Conservation (phyloP, 1,140 invertebrate genomes). For the Heterodera carotae region DNA sequence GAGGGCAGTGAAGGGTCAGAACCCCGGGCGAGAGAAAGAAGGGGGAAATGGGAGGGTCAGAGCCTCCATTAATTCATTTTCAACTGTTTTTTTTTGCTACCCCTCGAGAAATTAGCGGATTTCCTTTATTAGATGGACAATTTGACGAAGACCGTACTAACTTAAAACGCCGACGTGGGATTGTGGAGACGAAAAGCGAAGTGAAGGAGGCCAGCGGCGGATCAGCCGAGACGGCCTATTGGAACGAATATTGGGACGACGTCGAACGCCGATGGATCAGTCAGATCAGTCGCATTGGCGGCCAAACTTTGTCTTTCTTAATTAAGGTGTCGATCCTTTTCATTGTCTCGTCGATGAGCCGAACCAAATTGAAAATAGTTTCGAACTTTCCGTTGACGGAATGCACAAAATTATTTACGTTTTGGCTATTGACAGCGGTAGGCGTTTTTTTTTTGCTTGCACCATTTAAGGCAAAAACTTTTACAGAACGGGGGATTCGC, state of each 20-base stretch:
- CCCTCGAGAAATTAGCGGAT: too few relatives aligned
- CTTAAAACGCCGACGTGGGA: too few relatives aligned
- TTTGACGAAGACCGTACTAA: neutral
- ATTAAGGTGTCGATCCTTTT: constrained; percentile 45
- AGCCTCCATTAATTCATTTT: too few relatives aligned
- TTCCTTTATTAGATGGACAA: too few relatives aligned
- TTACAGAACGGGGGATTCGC: constrained; percentile 51
- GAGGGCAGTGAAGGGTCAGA: too few relatives aligned
- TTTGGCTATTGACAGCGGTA: constrained; percentile 55
- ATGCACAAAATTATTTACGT: constrained; percentile 42
- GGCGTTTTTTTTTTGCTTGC: constrained; percentile 27
- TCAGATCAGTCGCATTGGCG: constrained; percentile 11
- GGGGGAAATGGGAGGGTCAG: constrained; percentile 12
- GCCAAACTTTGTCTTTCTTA: neutral
- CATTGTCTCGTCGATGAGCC: constrained; percentile 36
- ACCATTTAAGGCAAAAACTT: neutral
- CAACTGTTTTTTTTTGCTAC: too few relatives aligned
- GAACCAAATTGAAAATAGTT: constrained; percentile 42
- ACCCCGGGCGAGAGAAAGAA: neutral
- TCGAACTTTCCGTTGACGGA: neutral
- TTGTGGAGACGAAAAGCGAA: neutral
- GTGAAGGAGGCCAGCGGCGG: neutral
- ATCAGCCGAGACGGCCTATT: constrained; percentile 24
- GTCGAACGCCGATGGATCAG: constrained; percentile 40
- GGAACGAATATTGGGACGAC: constrained; percentile 47